These are phyloP conservation scores for Delphinapterus leucas DNA, from an alignment of 2,113 vertebrate species.

Conservation along the genomic window DNA sequence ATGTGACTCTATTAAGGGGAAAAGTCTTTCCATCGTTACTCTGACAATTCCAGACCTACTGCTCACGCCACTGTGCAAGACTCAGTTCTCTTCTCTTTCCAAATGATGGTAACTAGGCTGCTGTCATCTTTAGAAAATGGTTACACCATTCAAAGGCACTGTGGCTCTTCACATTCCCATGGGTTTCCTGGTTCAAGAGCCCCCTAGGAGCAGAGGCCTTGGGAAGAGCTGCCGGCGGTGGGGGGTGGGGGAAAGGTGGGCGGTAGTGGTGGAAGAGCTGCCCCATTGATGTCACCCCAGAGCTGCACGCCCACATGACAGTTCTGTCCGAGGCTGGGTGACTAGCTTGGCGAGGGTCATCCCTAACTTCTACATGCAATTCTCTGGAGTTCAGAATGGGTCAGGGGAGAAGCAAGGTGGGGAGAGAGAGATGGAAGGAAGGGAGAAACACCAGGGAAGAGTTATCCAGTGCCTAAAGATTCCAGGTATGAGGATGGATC, in stretches of 20 bases:
- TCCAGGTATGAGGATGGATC: background rate
- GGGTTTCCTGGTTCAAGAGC: background rate
- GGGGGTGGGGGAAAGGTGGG: fast-evolving
- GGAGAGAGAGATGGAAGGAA: background rate
- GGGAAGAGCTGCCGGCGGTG: too few relatives aligned
- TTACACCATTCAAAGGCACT: background rate
- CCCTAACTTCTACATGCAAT: fast-evolving
- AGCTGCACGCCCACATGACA: fast-evolving
- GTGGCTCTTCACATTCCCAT: background rate
- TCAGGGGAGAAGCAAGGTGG: background rate
- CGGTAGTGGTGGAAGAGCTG: background rate
- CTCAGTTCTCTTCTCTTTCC: background rate
- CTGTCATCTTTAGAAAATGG: background rate
- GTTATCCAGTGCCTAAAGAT: background rate
- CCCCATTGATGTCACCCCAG: fast-evolving
- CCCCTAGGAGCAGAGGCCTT: too few relatives aligned
- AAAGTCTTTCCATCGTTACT: too few relatives aligned
- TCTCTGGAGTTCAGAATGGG: background rate
- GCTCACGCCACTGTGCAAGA: background rate
- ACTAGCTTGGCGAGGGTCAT: background rate
- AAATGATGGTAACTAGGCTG: background rate
- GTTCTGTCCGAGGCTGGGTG: background rate
- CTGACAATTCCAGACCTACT: too few relatives aligned
- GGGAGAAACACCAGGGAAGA: background rate
- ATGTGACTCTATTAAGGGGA: too few relatives aligned